These are phyloP conservation scores for Piaya cayana DNA, from an alignment of 2,113 vertebrate genomes.

Conservation along the genomic window DNA sequence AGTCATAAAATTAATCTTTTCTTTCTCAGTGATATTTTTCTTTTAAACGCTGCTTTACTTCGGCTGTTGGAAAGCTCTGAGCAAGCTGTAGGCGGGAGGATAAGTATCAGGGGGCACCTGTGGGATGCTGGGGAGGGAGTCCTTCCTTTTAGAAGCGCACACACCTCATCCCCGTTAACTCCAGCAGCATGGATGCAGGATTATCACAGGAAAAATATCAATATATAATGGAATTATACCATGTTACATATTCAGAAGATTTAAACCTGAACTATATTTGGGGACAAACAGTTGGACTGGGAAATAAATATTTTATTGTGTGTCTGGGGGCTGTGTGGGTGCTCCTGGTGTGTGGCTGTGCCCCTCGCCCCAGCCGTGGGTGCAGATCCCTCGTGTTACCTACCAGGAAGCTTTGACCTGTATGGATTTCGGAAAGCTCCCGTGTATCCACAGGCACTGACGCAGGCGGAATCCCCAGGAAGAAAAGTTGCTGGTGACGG, in stretches of 20 bases:
- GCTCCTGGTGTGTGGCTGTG: background rate
- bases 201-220: background rate
- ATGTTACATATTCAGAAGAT: background rate
- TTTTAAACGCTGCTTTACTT: conserved; percentile 50
- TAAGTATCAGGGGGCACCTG: background rate
- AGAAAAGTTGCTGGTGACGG: background rate
- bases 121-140: background rate
- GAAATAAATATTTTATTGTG: background rate
- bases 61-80: conserved; percentile 51
- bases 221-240: background rate
- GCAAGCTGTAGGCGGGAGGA: conserved; percentile 8
- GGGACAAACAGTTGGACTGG: background rate
- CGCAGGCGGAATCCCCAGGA: background rate
- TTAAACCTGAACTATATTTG: background rate
- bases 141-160: background rate
- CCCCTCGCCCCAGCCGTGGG: background rate
- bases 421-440: background rate
- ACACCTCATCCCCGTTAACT: background rate
- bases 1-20: conserved; percentile 63
- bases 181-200: background rate
- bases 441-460: background rate
- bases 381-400: background rate
- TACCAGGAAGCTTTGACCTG: background rate
- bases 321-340: background rate
- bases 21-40: background rate